These are phyloP conservation scores for Pachliopta kotzebuea DNA, from an alignment of 2,888 invertebrate genomes.

Conservation along the genomic window DNA sequence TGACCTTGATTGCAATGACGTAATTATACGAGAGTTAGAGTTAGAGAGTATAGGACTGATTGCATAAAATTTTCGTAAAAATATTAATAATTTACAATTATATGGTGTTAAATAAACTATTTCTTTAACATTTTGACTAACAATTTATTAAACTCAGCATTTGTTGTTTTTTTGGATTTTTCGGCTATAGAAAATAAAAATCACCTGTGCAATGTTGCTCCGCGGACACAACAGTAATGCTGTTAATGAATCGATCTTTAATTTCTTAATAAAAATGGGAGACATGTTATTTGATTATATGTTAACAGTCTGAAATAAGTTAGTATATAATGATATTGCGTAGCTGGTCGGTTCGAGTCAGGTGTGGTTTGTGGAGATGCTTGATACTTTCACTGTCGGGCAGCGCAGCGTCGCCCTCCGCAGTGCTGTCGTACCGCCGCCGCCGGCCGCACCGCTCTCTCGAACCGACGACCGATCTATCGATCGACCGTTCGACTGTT, in stretches of 20 bases:
- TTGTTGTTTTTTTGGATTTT: neutral
- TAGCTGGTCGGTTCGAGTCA: slow-evolving; percentile 38
- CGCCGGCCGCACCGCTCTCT: slow-evolving; percentile 56
- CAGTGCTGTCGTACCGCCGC: slow-evolving; percentile 40
- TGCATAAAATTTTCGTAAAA: no score
- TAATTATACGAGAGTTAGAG: no score
- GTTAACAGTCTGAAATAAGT: no score
- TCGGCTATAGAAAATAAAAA: neutral
- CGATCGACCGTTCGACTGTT: slow-evolving; percentile 56
- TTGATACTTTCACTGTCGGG: slow-evolving; percentile 76
- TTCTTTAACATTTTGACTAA: no score
- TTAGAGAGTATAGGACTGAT: no score
- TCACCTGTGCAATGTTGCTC: neutral
- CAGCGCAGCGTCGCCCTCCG: slow-evolving; percentile 47
- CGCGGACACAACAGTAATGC: neutral
- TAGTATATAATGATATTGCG: slow-evolving; percentile 5
- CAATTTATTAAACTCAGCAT: neutral
- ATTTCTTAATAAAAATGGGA: no score
- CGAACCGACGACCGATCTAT: slow-evolving; percentile 52
- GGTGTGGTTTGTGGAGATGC: slow-evolving; percentile 50
- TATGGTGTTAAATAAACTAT: no score
- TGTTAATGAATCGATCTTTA: neutral
- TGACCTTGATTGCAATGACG: no score
- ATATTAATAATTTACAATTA: no score
- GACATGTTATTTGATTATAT: no score